Evolutionary conservation across 2,113 vertebrate genomes (phyloP), one percentile per base, ranked within the genome.

Genomic region (Potamarius usumacintae): DNA sequence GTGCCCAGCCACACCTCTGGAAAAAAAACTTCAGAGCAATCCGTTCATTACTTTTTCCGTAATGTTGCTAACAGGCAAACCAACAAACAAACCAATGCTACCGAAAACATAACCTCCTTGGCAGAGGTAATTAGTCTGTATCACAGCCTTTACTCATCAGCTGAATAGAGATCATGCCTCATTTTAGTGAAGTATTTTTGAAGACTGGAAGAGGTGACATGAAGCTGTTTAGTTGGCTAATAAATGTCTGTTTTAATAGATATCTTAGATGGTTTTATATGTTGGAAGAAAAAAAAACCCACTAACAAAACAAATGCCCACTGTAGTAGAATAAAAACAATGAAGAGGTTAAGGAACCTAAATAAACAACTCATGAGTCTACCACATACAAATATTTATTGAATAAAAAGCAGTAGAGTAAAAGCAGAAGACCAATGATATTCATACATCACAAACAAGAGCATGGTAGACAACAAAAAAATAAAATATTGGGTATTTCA

Each of bases 391-490:
- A 74, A 57, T 63, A 76, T 90, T 88, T 88, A 90, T 88, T 87
- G 53, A 81, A 84, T 80, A 83, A 87, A 89, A 82, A 85, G 82
- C 58, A 85, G 17, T 55, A 55, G 60, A 80, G 0, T n/a, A 67
- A 86, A 85, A 82, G 69, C 52, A 81, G 69, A 65, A 82, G 67
- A 85, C 58, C 60, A 60, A 82, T 74, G 5, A 58, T 76, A 76
- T 76, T 63, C 12, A 88, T 85, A 86, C 81, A 88, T 87, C 76
- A 90, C 87, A 88, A 90, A 85, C 87, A 80, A 88, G 88, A 88
- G 92, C 88, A 91, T 83, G 80, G 83, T 89, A 88, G 90, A 55
- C 85, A 85, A 90, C 83, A 63, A 82, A 91, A 84, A 86, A 87
- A 86, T 88, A 55, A n/a, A 12, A 78, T 86, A 89, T 87, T 88